Evolutionary conservation across 1,140 invertebrate genomes (phyloP).

Genomic region (Leptopilina clavipes): DNA sequence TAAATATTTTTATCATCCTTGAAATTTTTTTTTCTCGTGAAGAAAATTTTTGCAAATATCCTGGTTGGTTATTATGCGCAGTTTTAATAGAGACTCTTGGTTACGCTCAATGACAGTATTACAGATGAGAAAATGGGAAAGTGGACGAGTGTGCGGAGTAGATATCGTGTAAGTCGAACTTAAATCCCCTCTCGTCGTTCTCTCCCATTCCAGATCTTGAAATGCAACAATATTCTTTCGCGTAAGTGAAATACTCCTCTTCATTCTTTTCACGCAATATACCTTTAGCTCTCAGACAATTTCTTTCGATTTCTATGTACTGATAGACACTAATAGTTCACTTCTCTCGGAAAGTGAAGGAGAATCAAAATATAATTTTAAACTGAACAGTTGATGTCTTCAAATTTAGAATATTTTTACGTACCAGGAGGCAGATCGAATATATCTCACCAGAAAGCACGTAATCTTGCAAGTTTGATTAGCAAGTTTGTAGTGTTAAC

Average conservation of each 20-base stretch:
- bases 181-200: constrained; percentile 54
- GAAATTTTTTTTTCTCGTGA: not conserved
- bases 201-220: constrained; percentile 29
- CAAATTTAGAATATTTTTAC: no score
- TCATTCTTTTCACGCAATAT: constrained; percentile 15
- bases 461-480: no score
- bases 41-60: constrained; percentile 8
- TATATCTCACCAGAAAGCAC: no score
- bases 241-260: not conserved
- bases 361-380: no score
- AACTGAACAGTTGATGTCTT: no score
- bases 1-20: not conserved
- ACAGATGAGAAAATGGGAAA: constrained; percentile 57
- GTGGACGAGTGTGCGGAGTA: constrained; percentile 59
- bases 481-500: no score
- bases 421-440: no score
- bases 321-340: no score
- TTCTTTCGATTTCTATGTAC: not conserved
- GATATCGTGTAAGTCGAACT: constrained; percentile 66
- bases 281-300: not conserved
- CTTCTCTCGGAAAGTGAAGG: no score
- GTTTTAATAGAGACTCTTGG: constrained; percentile 61
- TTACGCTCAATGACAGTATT: constrained; percentile 53
- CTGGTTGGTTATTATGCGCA: constrained; percentile 52
- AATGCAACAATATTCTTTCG: not conserved